Percentiles rank a stretch among this genome's conserved stretches.
These are phyloP conservation scores for Athene noctua DNA, from an alignment of 2,113 vertebrate genomes.

Conservation along the genomic window DNA sequence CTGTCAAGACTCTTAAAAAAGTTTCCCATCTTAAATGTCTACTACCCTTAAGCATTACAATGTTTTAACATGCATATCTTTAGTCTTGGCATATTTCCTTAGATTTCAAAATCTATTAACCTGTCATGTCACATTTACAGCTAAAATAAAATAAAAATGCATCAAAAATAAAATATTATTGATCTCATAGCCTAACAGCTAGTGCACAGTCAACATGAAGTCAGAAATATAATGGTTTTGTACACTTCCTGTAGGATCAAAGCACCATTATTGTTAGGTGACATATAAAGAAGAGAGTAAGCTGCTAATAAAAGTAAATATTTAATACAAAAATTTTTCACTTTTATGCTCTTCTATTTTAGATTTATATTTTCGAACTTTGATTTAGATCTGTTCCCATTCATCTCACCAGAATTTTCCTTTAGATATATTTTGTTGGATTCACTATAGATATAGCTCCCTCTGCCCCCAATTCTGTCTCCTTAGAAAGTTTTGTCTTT, in stretches of 20 bases:
- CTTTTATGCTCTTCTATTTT: not conserved
- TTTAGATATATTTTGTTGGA: slow-evolving; percentile 51
- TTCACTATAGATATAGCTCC: not conserved
- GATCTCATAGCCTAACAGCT: not conserved
- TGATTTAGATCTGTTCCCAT: not conserved
- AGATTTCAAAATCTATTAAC: not conserved
- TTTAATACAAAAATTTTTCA: not conserved
- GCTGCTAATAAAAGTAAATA: not conserved
- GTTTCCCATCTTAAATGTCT: not conserved
- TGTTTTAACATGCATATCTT: not conserved
- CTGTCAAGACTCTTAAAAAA: not conserved
- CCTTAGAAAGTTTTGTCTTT: not conserved
- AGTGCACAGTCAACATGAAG: not conserved
- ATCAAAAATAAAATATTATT: not conserved
- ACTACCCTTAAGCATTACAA: not conserved
- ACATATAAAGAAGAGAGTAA: not conserved
- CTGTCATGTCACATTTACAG: not conserved
- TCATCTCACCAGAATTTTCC: not conserved
- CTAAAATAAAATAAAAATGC: not conserved
- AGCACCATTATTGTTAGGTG: not conserved
- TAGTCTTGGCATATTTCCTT: not conserved
- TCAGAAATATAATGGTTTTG: not conserved
- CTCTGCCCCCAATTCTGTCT: not conserved
- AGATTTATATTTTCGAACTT: slow-evolving; percentile 34
- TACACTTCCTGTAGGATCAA: not conserved